Base-by-base conservation (phyloP, 2,888 invertebrate species). In the Phyllotreta cruciferae region DNA sequence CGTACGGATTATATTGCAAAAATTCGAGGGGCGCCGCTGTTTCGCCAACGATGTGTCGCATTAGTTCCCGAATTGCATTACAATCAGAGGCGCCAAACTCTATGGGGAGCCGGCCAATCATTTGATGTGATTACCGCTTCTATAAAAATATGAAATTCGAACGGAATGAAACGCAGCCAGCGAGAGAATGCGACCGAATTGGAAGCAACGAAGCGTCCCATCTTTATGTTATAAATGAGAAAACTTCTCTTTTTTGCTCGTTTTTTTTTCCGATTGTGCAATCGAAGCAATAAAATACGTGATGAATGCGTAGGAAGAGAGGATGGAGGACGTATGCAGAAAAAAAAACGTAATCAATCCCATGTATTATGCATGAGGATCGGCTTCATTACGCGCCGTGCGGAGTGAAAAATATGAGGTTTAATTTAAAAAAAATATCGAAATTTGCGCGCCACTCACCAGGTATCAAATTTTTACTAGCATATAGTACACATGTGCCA, bases 91-190 rank as follows among this genome's bases (percentile, higher is more conserved):
- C 71, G 66, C 64, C 66, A 66, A 66, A 67, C 67, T 66, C 64
- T 61, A 61, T 61, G 42, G 69, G 71, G 71, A 72, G 60, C 66
- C 66, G 63, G 66, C 72, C 71, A 74, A 74, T 74, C 73, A 70
- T 68, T 70, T 72, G 72, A 73, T 71, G 71, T 71, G 68, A 73
- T 74, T 74, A 72, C 71, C 65, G 70, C 66, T 70, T 68, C 70
- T 44, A 69, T 64, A 65, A 68, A 71, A 69, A 70, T 66, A 67
- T 66, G 66, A 68, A 70, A 71, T 71, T 70, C 70, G 68, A 67
- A 67, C 45, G 67, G 64, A 67, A 63, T 62, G 65, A 64, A 66
- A 61, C 52, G 64, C 66, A 63, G 44, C 39, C 60, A 54, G 60
- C 62, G 66, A 63, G 58, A 67, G 66, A 55, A 67, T 66, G 66